Evolutionary conservation across 2,797 vertebrate species (phyloP).

Genomic region (Rachycentron canadum): DNA sequence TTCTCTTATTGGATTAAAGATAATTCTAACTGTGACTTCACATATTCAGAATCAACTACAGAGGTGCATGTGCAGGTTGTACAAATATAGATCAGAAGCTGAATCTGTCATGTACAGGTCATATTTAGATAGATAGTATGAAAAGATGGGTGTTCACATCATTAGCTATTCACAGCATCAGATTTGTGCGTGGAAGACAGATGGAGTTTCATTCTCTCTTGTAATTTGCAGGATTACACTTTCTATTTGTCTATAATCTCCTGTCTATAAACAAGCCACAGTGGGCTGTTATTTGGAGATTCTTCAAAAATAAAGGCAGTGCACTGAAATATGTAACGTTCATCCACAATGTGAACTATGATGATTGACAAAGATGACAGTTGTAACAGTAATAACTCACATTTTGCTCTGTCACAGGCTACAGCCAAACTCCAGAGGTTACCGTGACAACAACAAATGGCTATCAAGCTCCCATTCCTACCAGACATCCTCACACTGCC

Average conservation of each 20-base stretch:
- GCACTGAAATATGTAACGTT: background rate
- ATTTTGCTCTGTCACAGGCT: slow-evolving; percentile 62
- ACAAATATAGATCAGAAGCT: background rate
- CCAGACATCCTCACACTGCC: slow-evolving; percentile 60
- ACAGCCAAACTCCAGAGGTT: slow-evolving; percentile 44
- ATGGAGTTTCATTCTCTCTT: slow-evolving; percentile 1
- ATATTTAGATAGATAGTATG: background rate
- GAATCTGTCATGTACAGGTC: background rate
- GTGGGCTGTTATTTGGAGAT: background rate
- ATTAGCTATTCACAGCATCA: slow-evolving; percentile 3
- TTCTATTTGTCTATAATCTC: background rate
- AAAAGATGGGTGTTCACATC: slow-evolving; percentile 1
- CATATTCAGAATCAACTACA: background rate
- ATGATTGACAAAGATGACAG: slow-evolving; percentile 9
- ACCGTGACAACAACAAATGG: slow-evolving; percentile 68
- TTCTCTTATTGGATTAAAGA: background rate
- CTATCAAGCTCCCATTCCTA: slow-evolving; percentile 46
- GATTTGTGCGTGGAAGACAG: background rate
- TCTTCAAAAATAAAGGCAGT: background rate
- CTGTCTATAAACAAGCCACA: background rate
- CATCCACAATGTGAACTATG: background rate
- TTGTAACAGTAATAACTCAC: slow-evolving; percentile 18
- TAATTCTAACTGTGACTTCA: background rate
- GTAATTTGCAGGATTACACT: background rate
- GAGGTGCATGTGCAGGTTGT: background rate